These are phyloP conservation scores for Austrofundulus limnaeus DNA, from an alignment of 2,113 vertebrate genomes.

Conservation along the genomic window DNA sequence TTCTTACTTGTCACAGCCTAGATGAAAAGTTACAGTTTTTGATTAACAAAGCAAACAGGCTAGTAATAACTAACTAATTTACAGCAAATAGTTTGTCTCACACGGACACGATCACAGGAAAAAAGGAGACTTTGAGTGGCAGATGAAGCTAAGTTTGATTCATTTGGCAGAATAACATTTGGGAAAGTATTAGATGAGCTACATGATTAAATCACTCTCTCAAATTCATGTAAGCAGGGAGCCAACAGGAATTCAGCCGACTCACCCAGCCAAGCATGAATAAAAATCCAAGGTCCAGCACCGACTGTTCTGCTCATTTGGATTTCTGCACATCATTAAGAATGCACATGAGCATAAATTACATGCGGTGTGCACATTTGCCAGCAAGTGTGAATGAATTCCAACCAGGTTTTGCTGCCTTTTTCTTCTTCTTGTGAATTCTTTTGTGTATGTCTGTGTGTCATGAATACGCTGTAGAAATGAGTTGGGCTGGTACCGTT, in stretches of 20 bases:
- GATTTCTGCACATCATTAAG: constrained; percentile 3
- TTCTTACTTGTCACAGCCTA: background rate
- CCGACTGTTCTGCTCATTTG: constrained; percentile 10
- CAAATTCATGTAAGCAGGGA: background rate
- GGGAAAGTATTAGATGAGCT: background rate
- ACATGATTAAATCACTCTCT: constrained; percentile 14
- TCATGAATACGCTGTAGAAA: background rate
- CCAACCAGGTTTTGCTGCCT: background rate
- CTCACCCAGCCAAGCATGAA: background rate
- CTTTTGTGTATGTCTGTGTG: too few relatives aligned
- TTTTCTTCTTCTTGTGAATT: background rate
- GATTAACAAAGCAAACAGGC: background rate
- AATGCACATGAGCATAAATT: background rate
- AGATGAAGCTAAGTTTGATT: background rate
- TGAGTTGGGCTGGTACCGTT: background rate
- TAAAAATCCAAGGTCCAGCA: background rate
- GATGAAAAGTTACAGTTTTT: background rate
- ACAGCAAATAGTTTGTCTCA: background rate
- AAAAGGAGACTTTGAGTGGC: background rate
- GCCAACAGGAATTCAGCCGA: constrained; percentile 6
- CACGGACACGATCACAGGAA: background rate
- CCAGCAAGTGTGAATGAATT: constrained; percentile 1
- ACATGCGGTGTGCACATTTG: background rate
- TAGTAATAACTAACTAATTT: too few relatives aligned
- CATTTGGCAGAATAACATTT: constrained; percentile 1